phyloP scores from a whole-genome alignment of 2,113 vertebrate genomes.

The Anseranas semipalmata region DNA sequence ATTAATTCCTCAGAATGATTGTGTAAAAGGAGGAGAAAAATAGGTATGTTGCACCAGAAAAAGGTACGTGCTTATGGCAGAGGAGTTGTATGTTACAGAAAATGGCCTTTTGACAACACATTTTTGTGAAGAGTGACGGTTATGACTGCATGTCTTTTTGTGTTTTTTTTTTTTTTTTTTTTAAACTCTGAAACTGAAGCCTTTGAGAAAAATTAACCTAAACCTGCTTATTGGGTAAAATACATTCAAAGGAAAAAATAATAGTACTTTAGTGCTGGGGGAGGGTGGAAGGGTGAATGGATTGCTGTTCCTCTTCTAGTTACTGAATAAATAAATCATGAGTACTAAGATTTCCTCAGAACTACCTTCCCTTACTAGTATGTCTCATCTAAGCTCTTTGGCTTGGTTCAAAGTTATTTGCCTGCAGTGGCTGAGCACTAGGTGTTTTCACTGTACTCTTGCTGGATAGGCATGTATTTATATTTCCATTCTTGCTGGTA shows the following conservation, averaged over 20 bases:
- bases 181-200: background rate
- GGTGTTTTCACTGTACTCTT: background rate
- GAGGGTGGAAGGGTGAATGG: background rate
- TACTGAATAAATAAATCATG: background rate
- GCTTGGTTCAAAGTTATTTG: background rate
- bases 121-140: background rate
- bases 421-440: background rate
- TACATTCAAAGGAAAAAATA: background rate
- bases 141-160: background rate
- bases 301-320: background rate
- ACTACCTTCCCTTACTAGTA: background rate
- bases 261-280: background rate
- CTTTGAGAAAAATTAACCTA: background rate
- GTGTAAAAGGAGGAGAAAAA: background rate
- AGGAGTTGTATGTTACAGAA: background rate
- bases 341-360: background rate
- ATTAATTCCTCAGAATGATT: conserved; percentile 10
- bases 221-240: background rate
- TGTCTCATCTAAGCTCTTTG: background rate
- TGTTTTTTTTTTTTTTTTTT: no score
- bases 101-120: background rate
- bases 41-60: background rate
- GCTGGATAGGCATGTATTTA: background rate
- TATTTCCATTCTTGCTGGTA: background rate
- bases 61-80: background rate